Evolutionary conservation across 2,797 vertebrate genomes (phyloP).

Genomic region (Simalia tracyae): DNA sequence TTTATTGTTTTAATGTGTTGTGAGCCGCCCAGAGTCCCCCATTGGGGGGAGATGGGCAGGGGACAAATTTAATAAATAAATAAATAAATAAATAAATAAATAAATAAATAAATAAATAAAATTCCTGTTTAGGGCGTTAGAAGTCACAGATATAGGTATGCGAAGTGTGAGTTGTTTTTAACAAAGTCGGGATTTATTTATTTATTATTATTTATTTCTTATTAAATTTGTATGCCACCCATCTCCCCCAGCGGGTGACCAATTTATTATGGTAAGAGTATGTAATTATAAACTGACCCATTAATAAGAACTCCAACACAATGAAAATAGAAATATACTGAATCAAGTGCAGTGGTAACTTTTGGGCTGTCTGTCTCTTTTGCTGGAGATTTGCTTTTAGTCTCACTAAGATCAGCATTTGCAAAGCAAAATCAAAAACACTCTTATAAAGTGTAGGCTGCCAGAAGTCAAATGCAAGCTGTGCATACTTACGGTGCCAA

Average conservation of each 20-base stretch:
- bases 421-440: neutral
- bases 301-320: neutral
- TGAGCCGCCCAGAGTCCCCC: too few relatives aligned
- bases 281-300: neutral
- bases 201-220: neutral
- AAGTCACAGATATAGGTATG: neutral
- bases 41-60: too few relatives aligned
- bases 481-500: slow-evolving; percentile 3
- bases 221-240: neutral
- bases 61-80: too few relatives aligned
- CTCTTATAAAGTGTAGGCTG: neutral
- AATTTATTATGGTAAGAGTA: neutral
- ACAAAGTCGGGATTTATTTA: neutral
- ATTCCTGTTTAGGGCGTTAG: neutral
- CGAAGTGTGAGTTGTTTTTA: neutral
- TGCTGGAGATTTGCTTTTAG: neutral
- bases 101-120: neutral
- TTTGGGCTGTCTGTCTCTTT: neutral
- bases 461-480: neutral
- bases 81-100: neutral
- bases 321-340: neutral
- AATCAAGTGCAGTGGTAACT: neutral
- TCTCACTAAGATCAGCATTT: neutral
- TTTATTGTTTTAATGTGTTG: too few relatives aligned
- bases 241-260: too few relatives aligned